Evolutionary conservation across 2,888 invertebrate genomes (phyloP).

Genomic region (Penaeus monodon): DNA sequence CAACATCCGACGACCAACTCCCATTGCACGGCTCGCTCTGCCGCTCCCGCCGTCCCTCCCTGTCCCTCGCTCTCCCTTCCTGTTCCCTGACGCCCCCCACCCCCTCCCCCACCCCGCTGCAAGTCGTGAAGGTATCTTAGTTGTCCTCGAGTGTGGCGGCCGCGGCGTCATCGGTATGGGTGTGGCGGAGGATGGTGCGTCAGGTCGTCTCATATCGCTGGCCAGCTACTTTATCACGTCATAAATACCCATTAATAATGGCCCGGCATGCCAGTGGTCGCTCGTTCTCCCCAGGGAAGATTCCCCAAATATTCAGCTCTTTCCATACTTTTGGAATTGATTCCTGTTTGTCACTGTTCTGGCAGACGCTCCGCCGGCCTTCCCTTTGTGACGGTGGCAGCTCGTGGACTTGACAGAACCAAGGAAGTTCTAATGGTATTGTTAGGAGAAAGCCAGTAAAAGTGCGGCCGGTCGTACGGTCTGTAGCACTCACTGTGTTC

Average conservation of each 20-base stretch:
- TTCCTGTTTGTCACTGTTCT: conserved; percentile 13
- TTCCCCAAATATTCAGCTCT: conserved; percentile 47
- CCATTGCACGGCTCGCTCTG: no score
- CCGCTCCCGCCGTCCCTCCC: neutral
- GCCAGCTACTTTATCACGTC: conserved; percentile 57
- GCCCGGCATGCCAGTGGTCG: conserved; percentile 47
- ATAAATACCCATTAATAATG: conserved; percentile 59
- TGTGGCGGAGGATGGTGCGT: conserved; percentile 54
- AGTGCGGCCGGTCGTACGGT: conserved; percentile 35
- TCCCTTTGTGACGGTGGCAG: neutral
- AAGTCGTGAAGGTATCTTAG: conserved; percentile 21
- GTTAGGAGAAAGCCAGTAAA: conserved; percentile 47
- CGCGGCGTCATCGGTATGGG: conserved; percentile 40
- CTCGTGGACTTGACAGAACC: conserved; percentile 36
- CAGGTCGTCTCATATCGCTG: conserved; percentile 62
- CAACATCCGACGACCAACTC: no score
- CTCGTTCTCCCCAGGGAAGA: conserved; percentile 29
- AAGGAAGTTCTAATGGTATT: conserved; percentile 47
- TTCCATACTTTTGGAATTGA: conserved; percentile 45
- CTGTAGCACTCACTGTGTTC: conserved; percentile 36
- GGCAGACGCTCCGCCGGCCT: no score
- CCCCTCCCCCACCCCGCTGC: neutral
- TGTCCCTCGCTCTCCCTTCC: neutral
- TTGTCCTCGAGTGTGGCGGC: conserved; percentile 22
- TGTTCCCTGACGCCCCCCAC: conserved; percentile 5